Evolutionary conservation across 2,113 vertebrate species (phyloP).

Genomic region (Anas platyrhynchos): DNA sequence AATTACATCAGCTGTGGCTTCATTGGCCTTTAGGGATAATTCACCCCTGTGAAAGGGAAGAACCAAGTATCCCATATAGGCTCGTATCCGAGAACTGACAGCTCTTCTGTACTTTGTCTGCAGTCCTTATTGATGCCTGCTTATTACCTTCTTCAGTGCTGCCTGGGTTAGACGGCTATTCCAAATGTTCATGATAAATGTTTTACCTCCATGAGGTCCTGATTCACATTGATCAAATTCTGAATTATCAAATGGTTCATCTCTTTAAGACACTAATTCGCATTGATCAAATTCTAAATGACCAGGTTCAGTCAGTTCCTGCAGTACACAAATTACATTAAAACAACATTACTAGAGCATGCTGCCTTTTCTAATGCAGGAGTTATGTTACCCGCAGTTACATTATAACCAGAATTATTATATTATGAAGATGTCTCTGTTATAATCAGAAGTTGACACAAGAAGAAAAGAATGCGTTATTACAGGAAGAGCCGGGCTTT

Average conservation of each 20-base stretch:
- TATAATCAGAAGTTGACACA: conserved; percentile 90
- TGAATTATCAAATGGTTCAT: conserved; percentile 80
- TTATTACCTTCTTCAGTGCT: conserved; percentile 35
- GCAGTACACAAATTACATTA: conserved; percentile 82
- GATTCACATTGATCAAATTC: conserved; percentile 76
- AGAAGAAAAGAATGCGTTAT: conserved; percentile 80
- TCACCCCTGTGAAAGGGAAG: not conserved
- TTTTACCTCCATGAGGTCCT: conserved; percentile 51
- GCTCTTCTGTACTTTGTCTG: not conserved
- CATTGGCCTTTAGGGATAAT: conserved; percentile 34
- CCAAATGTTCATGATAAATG: conserved; percentile 69
- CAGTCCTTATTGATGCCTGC: conserved; percentile 33
- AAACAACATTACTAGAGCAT: conserved; percentile 88
- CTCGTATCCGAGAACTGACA: conserved; percentile 7
- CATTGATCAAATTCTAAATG: conserved; percentile 80
- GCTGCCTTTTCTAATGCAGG: conserved; percentile 81
- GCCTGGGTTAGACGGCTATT: conserved; percentile 27
- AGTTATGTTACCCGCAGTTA: conserved; percentile 85
- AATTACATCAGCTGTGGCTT: not conserved
- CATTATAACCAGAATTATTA: conserved; percentile 86
- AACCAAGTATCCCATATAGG: not conserved
- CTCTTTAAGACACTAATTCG: conserved; percentile 78
- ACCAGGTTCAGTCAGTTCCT: conserved; percentile 76
- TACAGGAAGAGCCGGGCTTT: conserved; percentile 80
- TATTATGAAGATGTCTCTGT: conserved; percentile 83